Base-by-base conservation (phyloP, 1,140 invertebrate species). In the Hycleus phaleratus region DNA sequence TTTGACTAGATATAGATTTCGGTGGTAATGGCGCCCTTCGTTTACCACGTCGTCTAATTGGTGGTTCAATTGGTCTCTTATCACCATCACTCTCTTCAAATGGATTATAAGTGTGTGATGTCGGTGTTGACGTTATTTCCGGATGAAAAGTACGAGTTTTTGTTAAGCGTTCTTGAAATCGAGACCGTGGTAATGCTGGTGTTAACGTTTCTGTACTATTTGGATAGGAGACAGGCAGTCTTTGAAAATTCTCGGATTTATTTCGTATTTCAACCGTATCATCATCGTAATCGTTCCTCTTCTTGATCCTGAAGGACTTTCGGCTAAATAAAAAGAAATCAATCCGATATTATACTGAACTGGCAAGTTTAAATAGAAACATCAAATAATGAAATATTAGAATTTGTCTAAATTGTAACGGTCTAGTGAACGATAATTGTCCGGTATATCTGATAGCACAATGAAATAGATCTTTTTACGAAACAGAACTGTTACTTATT, bases 131-230 rank as follows among this genome's bases (percentile, higher is more conserved):
- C 25, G 25, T 24, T 32, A 24, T 55, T 49, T 39, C 44, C 7
- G 32, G 32, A 32, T 7, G 4, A 24, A 32, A 32, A 12, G 11
- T 10, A 26, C 25, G 38, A 59, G 10, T 43, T 59, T 39, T 56
- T 10, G 25, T 46, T 38, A 60, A 5, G n/a, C 58, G 25, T 46
- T 60, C 58, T n/a, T 43, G 52, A 43, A 60, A 60, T 42, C 58
- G 48, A n/a, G 58, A 60, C 18, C 58, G 52, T 7, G 58, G 58
- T n/a, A 60, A 39, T 3, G 58, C 47, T 44, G 44, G 42, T 2
- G 38, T 26, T 45, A 26, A 12, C 1, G 32, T 42, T 32, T 32
- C 32, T 32, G 32, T 32, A 32, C 32, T 7, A 45, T 8, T 38
- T 12, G 51, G 43, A 26, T 53, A 53, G 7, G 51, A 53, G 7